Evolutionary conservation across 2,888 invertebrate species (phyloP).

Genomic region (Theretra japonica): DNA sequence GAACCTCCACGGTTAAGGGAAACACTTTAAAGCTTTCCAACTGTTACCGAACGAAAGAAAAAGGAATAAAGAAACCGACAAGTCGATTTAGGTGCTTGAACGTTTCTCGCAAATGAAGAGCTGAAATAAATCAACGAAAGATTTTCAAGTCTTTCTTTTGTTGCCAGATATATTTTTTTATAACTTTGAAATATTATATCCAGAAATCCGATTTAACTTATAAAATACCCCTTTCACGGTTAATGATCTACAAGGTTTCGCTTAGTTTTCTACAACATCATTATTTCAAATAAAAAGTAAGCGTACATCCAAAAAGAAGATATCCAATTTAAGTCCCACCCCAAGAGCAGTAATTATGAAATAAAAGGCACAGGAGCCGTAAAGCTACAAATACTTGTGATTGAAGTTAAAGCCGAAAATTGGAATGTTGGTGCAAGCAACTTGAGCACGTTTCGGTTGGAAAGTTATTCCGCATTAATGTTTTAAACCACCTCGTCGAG

Average conservation of each 20-base stretch:
- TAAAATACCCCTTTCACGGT: no score
- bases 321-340: not conserved
- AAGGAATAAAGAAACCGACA: not conserved
- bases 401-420: slow-evolving; percentile 1
- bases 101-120: not conserved
- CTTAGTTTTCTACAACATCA: not conserved
- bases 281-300: not conserved
- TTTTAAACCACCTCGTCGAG: not conserved
- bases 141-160: no score
- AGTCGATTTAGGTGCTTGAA: not conserved
- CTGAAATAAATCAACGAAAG: not conserved
- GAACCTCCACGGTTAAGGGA: not conserved
- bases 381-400: not conserved
- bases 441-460: slow-evolving; percentile 25
- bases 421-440: not conserved
- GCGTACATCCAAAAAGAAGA: not conserved
- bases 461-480: slow-evolving; percentile 27
- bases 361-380: not conserved
- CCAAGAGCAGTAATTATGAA: not conserved
- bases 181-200: no score
- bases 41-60: not conserved
- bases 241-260: not conserved
- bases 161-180: no score
- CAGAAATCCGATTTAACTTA: no score
- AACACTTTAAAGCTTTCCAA: not conserved